These are phyloP conservation scores for Cyclura pinguis DNA, from an alignment of 2,797 vertebrate species.

Conservation along the genomic window DNA sequence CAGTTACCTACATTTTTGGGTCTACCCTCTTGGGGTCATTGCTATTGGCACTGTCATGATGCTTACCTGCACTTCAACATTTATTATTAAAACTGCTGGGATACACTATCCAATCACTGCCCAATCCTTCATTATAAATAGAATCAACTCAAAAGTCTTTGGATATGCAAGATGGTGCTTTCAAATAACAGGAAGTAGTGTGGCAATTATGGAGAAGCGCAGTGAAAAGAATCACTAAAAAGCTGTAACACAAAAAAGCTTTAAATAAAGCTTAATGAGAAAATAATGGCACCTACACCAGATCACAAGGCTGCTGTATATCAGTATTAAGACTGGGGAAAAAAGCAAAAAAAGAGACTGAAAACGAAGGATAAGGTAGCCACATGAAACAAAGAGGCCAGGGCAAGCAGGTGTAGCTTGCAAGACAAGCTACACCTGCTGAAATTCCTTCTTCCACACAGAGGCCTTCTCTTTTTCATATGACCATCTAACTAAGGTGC, in stretches of 20 bases:
- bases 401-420: no score
- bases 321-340: not conserved
- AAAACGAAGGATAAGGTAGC: not conserved
- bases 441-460: no score
- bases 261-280: no score
- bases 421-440: no score
- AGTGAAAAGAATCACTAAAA: not conserved
- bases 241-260: not conserved
- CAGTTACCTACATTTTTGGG: not conserved
- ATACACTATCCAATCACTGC: no score
- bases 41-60: no score
- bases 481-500: not conserved
- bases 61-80: no score
- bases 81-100: no score
- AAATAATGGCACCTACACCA: no score
- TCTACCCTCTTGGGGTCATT: no score
- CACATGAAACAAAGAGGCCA: no score
- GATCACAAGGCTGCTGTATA: not conserved
- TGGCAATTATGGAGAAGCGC: not conserved
- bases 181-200: not conserved
- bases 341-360: not conserved
- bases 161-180: not conserved
- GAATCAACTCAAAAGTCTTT: not conserved
- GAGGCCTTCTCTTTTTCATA: no score
- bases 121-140: not conserved